Base-by-base conservation (phyloP, 1,140 invertebrate genomes). In the Daktulosphaira vitifoliae region DNA sequence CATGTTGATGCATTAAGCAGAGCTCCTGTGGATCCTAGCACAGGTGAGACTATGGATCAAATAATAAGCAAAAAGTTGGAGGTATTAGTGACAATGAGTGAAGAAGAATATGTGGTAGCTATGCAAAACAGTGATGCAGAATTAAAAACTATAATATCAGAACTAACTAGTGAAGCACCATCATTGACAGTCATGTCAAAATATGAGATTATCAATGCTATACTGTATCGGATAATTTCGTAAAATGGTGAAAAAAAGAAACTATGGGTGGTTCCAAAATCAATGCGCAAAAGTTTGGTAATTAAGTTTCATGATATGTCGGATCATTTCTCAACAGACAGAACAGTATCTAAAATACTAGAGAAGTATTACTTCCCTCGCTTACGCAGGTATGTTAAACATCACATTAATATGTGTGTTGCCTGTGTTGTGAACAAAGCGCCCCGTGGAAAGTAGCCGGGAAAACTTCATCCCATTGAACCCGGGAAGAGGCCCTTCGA, bases 1-100 rank as follows among this genome's bases (percentile, higher is more conserved):
- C 74, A 76, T 51, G 71, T 70, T 1, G 74, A 78, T 68, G 74
- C 75, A 0, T 65, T 76, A 3, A 76, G 74, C 49, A 52, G 73
- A 3, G 48, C 22, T 11, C 42, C 59, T 29, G 18, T 25, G n/a
- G 59, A 64, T 15, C n/a, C 4, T 15, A 33, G 59, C 44, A 18
- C 16, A 22, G 44, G n/a, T n/a, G n/a, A n/a, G n/a, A n/a, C n/a
- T n/a, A n/a, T n/a, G n/a, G n/a, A n/a, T n/a, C n/a, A n/a, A n/a
- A n/a, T n/a, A n/a, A n/a, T n/a, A n/a, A n/a, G n/a, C n/a, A n/a
- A n/a, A n/a, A n/a, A n/a, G n/a, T n/a, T n/a, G n/a, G n/a, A n/a
- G n/a, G n/a, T n/a, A n/a, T n/a, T n/a, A n/a, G n/a, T n/a, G n/a
- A n/a, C n/a, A n/a, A n/a, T n/a, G n/a, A n/a, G n/a, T n/a, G n/a